A percentile compares a stretch with the other conserved stretches of the same genome.
These are phyloP conservation scores for Acyrthosiphon pisum DNA, from an alignment of 1,140 invertebrate species.

Conservation along the genomic window DNA sequence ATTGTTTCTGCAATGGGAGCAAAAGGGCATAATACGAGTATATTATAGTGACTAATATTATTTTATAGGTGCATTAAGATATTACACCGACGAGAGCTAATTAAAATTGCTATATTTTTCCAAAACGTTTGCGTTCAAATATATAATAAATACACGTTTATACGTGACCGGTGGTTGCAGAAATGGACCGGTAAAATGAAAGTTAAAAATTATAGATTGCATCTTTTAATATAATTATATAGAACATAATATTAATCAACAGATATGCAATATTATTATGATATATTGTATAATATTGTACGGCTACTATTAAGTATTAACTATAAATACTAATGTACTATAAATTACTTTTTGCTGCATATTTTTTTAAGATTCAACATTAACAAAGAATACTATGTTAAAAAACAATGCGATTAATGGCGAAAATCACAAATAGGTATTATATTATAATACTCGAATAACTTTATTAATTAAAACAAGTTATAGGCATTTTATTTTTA, in stretches of 20 bases:
- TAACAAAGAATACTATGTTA: no score
- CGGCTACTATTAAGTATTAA: no score
- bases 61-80: neutral
- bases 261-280: neutral
- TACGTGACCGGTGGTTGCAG: neutral
- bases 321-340: neutral
- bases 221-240: neutral
- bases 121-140: neutral
- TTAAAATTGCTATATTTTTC: neutral
- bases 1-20: neutral
- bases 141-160: neutral
- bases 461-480: neutral
- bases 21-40: neutral
- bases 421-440: neutral
- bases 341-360: neutral
- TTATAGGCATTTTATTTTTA: neutral
- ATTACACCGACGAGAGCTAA: neutral
- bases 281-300: neutral
- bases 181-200: constrained; percentile 36
- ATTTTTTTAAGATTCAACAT: no score
- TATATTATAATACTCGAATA: neutral
- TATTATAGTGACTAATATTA: neutral
- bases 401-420: neutral
- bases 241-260: neutral
- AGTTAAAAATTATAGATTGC: neutral